A percentile compares a stretch with the other conserved stretches of the same genome.
phyloP scores from a whole-genome alignment of 2,797 vertebrate species.

The Hylomyscus alleni region DNA sequence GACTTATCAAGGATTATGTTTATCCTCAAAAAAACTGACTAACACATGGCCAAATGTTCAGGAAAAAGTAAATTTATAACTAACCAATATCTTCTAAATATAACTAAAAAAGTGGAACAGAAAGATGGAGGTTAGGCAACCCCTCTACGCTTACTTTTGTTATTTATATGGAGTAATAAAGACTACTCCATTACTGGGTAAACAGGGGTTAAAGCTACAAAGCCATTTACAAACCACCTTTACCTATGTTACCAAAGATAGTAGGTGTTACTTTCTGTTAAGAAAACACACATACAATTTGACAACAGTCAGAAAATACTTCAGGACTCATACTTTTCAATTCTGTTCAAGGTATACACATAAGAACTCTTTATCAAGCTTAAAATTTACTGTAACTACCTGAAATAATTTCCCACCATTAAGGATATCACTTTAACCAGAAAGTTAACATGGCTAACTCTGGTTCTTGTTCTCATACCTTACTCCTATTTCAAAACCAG shows the following conservation, averaged over 20 bases:
- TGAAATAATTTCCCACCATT: slow-evolving; percentile 78
- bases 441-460: slow-evolving; percentile 82
- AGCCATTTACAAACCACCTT: slow-evolving; percentile 76
- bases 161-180: slow-evolving; percentile 69
- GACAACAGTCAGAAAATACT: slow-evolving; percentile 76
- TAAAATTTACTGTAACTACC: slow-evolving; percentile 76
- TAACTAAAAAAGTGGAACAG: slow-evolving; percentile 80
- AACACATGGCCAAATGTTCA: slow-evolving; percentile 54
- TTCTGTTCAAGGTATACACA: slow-evolving; percentile 73
- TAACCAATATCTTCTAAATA: slow-evolving; percentile 76
- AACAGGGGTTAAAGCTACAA: slow-evolving; percentile 77
- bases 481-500: slow-evolving; percentile 83
- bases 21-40: slow-evolving; percentile 75
- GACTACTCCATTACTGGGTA: slow-evolving; percentile 62
- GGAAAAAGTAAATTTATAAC: slow-evolving; percentile 80
- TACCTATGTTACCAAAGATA: slow-evolving; percentile 67
- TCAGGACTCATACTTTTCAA: slow-evolving; percentile 74
- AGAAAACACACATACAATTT: slow-evolving; percentile 73
- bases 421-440: slow-evolving; percentile 65
- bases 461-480: slow-evolving; percentile 57
- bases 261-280: slow-evolving; percentile 71
- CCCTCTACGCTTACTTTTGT: slow-evolving; percentile 70
- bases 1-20: slow-evolving; percentile 82
- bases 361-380: slow-evolving; percentile 74
- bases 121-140: slow-evolving; percentile 80